These are phyloP conservation scores for Flexamia atlantica DNA, from an alignment of 2,888 invertebrate species.

Conservation along the genomic window DNA sequence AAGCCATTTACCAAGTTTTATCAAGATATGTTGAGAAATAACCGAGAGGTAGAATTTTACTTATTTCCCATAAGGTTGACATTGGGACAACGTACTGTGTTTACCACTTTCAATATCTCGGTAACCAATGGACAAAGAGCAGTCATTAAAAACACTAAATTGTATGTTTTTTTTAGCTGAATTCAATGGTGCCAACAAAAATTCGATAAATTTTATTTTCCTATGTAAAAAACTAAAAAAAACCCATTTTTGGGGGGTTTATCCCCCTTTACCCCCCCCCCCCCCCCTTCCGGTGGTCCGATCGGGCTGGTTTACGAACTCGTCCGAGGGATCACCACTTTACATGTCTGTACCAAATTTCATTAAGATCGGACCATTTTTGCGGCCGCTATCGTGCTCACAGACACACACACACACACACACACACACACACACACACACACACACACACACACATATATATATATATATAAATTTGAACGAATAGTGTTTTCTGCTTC, in stretches of 20 bases:
- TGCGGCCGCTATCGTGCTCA: neutral
- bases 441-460: neutral
- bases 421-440: neutral
- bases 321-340: no score
- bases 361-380: neutral
- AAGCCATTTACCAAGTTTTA: no score
- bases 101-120: neutral
- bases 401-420: slow-evolving; percentile 27
- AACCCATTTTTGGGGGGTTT: neutral
- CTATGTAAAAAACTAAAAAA: neutral
- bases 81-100: neutral
- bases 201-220: neutral
- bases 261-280: neutral
- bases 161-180: neutral
- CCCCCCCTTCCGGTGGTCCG: neutral
- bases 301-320: neutral
- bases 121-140: neutral
- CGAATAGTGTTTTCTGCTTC: neutral
- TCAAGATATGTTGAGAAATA: no score
- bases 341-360: neutral
- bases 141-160: neutral
- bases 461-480: slow-evolving; percentile 18
- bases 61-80: slow-evolving; percentile 1
- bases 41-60: no score
- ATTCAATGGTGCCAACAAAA: neutral